Percentiles rank a stretch among this genome's conserved stretches.
Evolutionary conservation across 2,113 vertebrate species (phyloP).

Genomic region (Parus major): DNA sequence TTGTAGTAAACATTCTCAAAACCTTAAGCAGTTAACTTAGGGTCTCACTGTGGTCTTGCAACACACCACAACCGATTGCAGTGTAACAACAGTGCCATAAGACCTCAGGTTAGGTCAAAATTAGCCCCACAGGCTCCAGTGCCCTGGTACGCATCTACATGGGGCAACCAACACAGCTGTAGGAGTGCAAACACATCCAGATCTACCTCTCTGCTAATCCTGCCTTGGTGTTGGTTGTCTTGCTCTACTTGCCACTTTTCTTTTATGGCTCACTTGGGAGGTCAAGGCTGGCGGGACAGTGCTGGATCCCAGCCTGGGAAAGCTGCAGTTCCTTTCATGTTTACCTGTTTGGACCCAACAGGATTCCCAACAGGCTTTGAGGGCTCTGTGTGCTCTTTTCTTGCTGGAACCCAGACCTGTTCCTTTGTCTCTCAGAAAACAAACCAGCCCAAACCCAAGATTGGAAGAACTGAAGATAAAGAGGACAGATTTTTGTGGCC

Average conservation of each 20-base stretch:
- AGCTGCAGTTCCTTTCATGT: not conserved
- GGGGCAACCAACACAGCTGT: rapidly evolving
- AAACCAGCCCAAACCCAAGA: not conserved
- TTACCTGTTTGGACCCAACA: not conserved
- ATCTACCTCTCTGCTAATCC: not conserved
- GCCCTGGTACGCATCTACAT: not conserved
- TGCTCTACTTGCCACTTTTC: not conserved
- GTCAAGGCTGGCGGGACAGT: rapidly evolving
- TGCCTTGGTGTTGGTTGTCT: not conserved
- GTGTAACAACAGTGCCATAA: not conserved
- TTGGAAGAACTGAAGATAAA: not conserved
- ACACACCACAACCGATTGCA: rapidly evolving
- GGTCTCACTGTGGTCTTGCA: not conserved
- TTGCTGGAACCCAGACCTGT: not conserved
- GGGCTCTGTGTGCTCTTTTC: not conserved
- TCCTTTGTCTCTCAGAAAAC: not conserved
- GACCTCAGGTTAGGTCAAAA: not conserved
- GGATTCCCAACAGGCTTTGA: not conserved
- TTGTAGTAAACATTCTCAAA: not conserved
- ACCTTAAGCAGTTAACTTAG: not conserved
- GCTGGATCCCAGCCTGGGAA: not conserved
- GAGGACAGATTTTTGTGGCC: not conserved
- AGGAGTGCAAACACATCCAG: not conserved
- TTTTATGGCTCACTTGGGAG: not conserved
- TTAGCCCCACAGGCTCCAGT: not conserved